Conservation (phyloP, 1,140 invertebrate genomes). For the Portunus trituberculatus region DNA sequence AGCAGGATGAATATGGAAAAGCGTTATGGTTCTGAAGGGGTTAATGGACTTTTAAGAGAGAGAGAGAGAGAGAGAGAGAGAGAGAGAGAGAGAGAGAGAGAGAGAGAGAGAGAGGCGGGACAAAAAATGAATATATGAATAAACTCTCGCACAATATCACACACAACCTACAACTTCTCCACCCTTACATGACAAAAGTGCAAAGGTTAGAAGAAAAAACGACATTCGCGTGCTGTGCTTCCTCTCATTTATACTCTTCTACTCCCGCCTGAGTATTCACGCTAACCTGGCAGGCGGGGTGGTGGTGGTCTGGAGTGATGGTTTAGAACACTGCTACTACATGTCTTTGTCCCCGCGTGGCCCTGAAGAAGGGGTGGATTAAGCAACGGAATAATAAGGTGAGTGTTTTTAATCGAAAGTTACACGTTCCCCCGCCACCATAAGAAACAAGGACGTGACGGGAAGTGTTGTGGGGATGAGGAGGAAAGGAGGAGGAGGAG, state of each 20-base stretch:
- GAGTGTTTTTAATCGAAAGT: not conserved
- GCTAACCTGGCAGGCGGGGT: not conserved
- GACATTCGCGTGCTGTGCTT: not conserved
- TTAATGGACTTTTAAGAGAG: no score
- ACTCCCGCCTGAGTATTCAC: not conserved
- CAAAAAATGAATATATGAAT: no score
- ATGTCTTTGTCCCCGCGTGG: not conserved
- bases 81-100: no score
- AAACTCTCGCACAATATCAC: no score
- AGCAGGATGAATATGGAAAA: no score
- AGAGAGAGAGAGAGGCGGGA: no score
- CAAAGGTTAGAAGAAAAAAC: not conserved
- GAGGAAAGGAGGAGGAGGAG: not conserved
- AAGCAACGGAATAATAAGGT: not conserved
- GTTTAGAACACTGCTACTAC: not conserved
- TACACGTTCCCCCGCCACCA: not conserved
- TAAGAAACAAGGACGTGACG: slow-evolving; percentile 8
- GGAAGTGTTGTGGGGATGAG: not conserved
- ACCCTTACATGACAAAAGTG: not conserved
- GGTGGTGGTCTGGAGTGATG: not conserved
- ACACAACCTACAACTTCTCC: not conserved
- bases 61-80: no score
- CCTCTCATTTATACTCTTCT: not conserved
- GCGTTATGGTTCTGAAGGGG: no score
- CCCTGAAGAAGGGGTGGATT: not conserved